Evolutionary conservation across 2,113 vertebrate species (phyloP), one percentile per base, ranked within the genome.

Genomic region (Oryctolagus cuniculus): DNA sequence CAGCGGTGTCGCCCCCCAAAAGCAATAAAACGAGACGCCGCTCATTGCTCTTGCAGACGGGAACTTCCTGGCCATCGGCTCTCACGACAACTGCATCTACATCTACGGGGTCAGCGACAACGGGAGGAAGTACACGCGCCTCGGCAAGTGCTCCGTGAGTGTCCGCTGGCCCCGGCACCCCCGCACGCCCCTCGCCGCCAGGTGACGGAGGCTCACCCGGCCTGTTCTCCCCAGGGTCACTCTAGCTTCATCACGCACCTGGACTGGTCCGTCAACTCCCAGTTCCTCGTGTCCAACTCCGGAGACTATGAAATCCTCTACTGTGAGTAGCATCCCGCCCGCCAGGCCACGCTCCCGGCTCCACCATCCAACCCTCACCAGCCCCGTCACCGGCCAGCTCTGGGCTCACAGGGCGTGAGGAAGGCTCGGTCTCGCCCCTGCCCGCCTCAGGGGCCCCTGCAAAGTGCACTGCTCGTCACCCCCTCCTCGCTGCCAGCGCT

Each of bases 301-400:
- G 99, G 99, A 86, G 99, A 99, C 98, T 99, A 99, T 63, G 99
- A 99, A 98, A 99, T 99, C 92, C 98, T 99, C 34, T 99, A 99
- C 97, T 99, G 99, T 99, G 97, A 99, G 99, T 99, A 98, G 85
- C 19, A 2, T 4, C 58, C 85, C 93, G 44, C 44, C 44, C 44
- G 6, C 44, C 44, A 6, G 44, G 44, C 55, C 55, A 58, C 19
- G 17, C 15, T 19, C 55, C 55, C 55, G 19, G 13, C 55, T 16
- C 21, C 44, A 44, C 44, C 44, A 44, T 44, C 44, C 44, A 44
- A 44, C 44, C 44, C 5, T 15, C 3, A 1, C 21, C 25, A 15
- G 63, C 31, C 82, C 78, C 22, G 44, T 10, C 34, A 0, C 1
- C 1, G 12, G 22, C 70, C 16, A 3, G 75, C 75, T 53, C 53